A percentile compares a stretch with the other conserved stretches of the same genome.
Evolutionary conservation across 2,797 vertebrate genomes (phyloP).

Genomic region (Parauchenoglanis ngamensis): DNA sequence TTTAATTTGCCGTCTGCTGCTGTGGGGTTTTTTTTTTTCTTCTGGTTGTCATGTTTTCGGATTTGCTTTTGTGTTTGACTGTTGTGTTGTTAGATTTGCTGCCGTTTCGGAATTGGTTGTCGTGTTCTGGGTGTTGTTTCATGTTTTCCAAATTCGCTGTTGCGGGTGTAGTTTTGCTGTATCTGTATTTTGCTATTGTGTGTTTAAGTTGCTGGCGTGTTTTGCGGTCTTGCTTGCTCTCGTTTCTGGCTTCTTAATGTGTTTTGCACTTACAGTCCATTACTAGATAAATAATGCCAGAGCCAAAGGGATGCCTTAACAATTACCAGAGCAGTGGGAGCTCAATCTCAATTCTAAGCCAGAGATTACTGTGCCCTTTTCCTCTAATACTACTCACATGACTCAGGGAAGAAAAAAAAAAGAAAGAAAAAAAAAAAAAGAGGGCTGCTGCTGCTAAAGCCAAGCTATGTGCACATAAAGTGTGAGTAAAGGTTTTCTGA

Average conservation of each 20-base stretch:
- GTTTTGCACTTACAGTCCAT: not conserved
- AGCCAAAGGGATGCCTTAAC: slow-evolving; percentile 25
- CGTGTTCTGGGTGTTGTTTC: not conserved
- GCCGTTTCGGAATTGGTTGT: not conserved
- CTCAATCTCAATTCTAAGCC: slow-evolving; percentile 40
- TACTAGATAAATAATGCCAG: slow-evolving; percentile 33
- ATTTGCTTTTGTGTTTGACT: not conserved
- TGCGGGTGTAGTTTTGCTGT: not conserved
- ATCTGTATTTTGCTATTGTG: not conserved
- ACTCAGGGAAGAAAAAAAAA: not conserved
- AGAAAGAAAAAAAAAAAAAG: not conserved
- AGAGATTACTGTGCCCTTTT: slow-evolving; percentile 46
- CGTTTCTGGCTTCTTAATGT: not conserved
- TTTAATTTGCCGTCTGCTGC: not conserved
- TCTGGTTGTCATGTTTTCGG: not conserved
- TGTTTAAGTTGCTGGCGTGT: no score
- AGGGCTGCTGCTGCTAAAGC: slow-evolving; percentile 14
- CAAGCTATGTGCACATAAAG: slow-evolving; percentile 9
- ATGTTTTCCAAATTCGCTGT: not conserved
- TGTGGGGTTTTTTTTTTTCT: no score
- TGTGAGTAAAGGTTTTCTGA: slow-evolving; percentile 14
- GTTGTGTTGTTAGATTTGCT: not conserved
- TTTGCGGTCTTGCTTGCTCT: not conserved
- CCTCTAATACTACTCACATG: slow-evolving; percentile 36
- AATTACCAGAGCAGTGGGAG: slow-evolving; percentile 39